A percentile compares a stretch with the other conserved stretches of the same genome.
phyloP scores from a whole-genome alignment of 2,113 vertebrate genomes.

The Cygnus buccinator region DNA sequence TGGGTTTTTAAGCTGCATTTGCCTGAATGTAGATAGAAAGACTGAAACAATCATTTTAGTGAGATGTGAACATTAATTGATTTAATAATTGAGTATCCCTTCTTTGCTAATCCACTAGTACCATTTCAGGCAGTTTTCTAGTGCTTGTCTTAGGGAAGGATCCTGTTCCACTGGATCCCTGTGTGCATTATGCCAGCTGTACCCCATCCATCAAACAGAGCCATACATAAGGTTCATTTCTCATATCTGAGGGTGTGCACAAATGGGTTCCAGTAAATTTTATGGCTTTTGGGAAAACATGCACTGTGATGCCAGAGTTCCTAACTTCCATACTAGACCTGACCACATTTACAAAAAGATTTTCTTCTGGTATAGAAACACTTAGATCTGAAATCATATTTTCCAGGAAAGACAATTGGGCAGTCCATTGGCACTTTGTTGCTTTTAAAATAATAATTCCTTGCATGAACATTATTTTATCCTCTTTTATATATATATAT shows the following conservation, averaged over 20 bases:
- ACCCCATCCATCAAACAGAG: background rate
- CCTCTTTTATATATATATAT: too few relatives aligned
- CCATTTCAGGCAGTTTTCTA: background rate
- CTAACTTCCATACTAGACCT: background rate
- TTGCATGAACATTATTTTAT: background rate
- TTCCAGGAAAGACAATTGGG: background rate
- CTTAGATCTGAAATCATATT: background rate
- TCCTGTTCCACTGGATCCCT: background rate
- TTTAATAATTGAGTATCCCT: background rate
- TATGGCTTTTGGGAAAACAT: background rate
- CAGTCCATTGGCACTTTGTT: background rate
- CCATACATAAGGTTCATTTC: background rate
- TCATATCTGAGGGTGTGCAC: background rate
- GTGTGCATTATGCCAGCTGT: background rate
- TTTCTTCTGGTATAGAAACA: fast-evolving
- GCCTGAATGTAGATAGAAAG: background rate
- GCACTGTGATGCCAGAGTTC: background rate
- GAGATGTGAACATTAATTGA: background rate
- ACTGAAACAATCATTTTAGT: background rate
- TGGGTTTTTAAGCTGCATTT: background rate
- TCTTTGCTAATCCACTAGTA: background rate
- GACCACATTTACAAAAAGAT: background rate
- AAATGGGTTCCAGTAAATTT: background rate
- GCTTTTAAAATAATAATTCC: background rate
- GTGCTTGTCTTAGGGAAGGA: background rate